Conservation (phyloP, 64 coral and sea anemone species). For the Pachyseris speciosa region DNA sequence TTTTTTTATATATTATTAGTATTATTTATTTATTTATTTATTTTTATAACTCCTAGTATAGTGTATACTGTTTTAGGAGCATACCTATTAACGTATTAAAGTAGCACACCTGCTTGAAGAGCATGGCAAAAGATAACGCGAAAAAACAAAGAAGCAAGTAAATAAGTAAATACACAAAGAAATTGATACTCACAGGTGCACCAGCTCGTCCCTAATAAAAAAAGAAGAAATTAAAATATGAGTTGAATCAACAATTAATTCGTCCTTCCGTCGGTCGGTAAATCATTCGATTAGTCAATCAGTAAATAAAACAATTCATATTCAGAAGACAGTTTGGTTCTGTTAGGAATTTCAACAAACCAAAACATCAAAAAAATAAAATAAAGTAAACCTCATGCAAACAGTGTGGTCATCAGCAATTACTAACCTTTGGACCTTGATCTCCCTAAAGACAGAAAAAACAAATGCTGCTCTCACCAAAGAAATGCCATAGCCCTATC, state of each 20-base stretch:
- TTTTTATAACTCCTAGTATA: no score
- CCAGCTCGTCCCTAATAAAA: constrained; percentile 4
- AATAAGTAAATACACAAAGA: neutral
- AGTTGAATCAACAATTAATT: neutral
- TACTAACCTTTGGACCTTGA: constrained; percentile 11
- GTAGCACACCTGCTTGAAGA: no score
- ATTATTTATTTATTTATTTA: no score
- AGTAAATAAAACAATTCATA: no score
- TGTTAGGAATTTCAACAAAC: no score
- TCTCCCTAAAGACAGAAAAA: neutral
- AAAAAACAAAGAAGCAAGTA: neutral
- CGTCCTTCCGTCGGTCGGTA: neutral
- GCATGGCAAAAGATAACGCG: neutral
- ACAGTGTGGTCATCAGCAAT: neutral
- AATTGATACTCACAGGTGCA: constrained; percentile 31
- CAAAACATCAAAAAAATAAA: neutral
- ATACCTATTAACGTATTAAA: no score
- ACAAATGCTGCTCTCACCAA: neutral
- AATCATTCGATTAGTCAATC: neutral
- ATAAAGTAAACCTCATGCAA: no score
- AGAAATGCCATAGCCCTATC: neutral
- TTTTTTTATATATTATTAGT: no score
- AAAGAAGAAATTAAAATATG: neutral
- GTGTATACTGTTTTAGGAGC: no score
- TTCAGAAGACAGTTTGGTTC: no score